These are phyloP conservation scores for Noctua fimbriata DNA, from an alignment of 2,888 invertebrate genomes.

Conservation along the genomic window DNA sequence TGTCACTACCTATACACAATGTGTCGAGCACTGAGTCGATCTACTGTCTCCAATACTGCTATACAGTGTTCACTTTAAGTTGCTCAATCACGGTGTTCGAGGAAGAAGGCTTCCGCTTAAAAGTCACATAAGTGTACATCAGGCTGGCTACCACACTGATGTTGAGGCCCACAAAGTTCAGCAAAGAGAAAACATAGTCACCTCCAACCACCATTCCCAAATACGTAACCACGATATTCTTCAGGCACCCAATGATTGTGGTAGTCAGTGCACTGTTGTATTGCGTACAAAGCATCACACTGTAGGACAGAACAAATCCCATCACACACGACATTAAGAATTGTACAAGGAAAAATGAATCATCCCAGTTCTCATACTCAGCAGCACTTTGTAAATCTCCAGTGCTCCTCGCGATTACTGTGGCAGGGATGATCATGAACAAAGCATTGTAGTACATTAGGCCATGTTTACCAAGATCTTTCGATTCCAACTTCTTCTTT, in stretches of 20 bases:
- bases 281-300: slow-evolving; percentile 98
- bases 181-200: slow-evolving; percentile 98
- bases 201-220: slow-evolving; percentile 99
- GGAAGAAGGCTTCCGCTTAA: slow-evolving; percentile 90
- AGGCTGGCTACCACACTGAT: slow-evolving; percentile 97
- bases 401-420: slow-evolving; percentile 92
- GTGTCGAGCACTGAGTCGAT: slow-evolving; percentile 69
- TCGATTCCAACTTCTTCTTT: slow-evolving; percentile 98
- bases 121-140: slow-evolving; percentile 96
- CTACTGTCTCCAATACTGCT: slow-evolving; percentile 71
- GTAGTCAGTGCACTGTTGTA: slow-evolving; percentile 99
- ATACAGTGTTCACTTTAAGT: slow-evolving; percentile 83
- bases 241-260: slow-evolving; percentile 99
- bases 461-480: slow-evolving; percentile 97
- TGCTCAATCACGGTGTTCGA: slow-evolving; percentile 77
- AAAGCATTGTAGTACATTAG: slow-evolving; percentile 97
- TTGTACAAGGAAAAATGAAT: slow-evolving; percentile 94
- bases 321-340: slow-evolving; percentile 98
- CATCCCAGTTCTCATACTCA: slow-evolving; percentile 93
- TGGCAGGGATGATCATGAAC: slow-evolving; percentile 95
- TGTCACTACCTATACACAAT: slow-evolving; percentile 71
- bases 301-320: slow-evolving; percentile 98
- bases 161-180: slow-evolving; percentile 99
- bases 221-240: slow-evolving; percentile 99
- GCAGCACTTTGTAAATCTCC: slow-evolving; percentile 93